A percentile compares a stretch with the other conserved stretches of the same genome.
phyloP scores from a whole-genome alignment of 2,888 invertebrate species.

The Drosophila fungiperda region DNA sequence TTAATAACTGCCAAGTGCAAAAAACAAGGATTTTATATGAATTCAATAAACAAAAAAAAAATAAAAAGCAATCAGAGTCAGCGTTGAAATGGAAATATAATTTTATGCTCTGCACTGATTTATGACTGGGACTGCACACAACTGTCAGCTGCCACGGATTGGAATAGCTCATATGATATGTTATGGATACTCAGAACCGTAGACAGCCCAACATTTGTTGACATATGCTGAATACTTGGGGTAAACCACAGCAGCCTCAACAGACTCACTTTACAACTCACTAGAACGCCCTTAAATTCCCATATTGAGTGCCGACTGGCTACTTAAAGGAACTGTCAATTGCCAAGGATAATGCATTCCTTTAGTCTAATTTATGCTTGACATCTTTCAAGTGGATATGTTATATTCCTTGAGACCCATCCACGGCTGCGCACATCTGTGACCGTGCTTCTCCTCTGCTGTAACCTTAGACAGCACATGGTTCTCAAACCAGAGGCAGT shows the following conservation, averaged over 20 bases:
- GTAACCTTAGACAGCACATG: constrained; percentile 49
- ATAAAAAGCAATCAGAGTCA: neutral
- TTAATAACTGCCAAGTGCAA: constrained; percentile 62
- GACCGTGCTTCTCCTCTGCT: constrained; percentile 1
- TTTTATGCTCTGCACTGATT: constrained; percentile 34
- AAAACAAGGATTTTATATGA: constrained; percentile 18
- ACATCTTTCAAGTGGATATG: constrained; percentile 62
- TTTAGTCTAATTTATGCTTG: constrained; percentile 63
- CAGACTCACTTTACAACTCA: constrained; percentile 64
- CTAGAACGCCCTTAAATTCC: constrained; percentile 51
- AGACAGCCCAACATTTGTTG: constrained; percentile 63
- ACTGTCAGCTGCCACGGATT: constrained; percentile 53
- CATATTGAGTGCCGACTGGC: constrained; percentile 26
- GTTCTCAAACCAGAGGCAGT: constrained; percentile 6
- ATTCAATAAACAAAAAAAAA: constrained; percentile 10
- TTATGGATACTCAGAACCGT: constrained; percentile 32
- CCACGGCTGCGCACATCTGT: constrained; percentile 73
- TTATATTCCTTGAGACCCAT: constrained; percentile 38
- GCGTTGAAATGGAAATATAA: constrained; percentile 30
- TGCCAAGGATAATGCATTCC: constrained; percentile 55
- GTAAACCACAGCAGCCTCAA: constrained; percentile 53
- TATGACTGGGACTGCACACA: constrained; percentile 46
- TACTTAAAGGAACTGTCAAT: constrained; percentile 71
- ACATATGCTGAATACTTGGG: constrained; percentile 58
- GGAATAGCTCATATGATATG: constrained; percentile 29